Evolutionary conservation across 35 echinoderm and acorn worm species (phyloP).

Genomic region (Amphiura filiformis): DNA sequence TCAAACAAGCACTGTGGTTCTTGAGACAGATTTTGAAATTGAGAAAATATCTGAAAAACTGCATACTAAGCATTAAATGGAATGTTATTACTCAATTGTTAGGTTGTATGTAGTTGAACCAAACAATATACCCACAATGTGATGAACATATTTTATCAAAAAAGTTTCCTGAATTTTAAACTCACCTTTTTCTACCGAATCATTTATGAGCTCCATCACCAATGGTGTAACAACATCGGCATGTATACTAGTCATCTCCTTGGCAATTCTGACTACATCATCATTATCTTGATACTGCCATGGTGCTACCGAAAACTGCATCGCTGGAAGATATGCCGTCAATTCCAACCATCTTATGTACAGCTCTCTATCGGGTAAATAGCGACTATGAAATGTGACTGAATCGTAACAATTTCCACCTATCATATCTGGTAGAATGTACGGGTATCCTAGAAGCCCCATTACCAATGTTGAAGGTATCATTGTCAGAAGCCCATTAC

Average conservation of each 20-base stretch:
- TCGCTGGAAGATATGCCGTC: slow-evolving; percentile 73
- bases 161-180: background rate
- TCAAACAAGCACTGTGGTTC: no score
- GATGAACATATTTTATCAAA: no score
- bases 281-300: slow-evolving; percentile 81
- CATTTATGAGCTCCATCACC: slow-evolving; percentile 26
- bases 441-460: slow-evolving; percentile 87
- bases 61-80: no score
- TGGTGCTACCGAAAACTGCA: slow-evolving; percentile 84
- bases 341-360: slow-evolving; percentile 81
- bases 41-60: no score
- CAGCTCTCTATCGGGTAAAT: slow-evolving; percentile 55
- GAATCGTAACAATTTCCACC: slow-evolving; percentile 48
- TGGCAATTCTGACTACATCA: slow-evolving; percentile 34
- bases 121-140: no score
- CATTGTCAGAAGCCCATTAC: slow-evolving; percentile 72
- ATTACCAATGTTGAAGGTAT: slow-evolving; percentile 65
- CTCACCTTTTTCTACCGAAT: slow-evolving; percentile 63
- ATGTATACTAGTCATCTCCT: slow-evolving; percentile 66
- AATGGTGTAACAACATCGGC: slow-evolving; percentile 39
- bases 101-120: no score
- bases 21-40: no score
- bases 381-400: background rate
- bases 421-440: slow-evolving; percentile 70
- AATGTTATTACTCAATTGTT: no score